Evolutionary conservation across 2,113 vertebrate genomes (phyloP).

Genomic region (Butorides virescens): DNA sequence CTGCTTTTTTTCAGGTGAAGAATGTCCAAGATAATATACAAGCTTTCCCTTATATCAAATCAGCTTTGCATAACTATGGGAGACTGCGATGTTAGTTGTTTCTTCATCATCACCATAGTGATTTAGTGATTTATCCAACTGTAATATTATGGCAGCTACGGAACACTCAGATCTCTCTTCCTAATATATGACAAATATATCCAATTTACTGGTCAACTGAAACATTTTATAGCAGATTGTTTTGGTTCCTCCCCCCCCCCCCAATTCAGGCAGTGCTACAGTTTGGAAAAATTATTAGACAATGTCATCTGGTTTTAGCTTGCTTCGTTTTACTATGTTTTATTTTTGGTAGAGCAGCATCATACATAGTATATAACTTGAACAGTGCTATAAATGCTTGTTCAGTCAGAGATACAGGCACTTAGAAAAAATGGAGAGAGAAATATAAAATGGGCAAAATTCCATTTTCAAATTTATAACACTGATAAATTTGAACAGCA

Average conservation of each 20-base stretch:
- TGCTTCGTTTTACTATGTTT: not conserved
- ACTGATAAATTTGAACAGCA: not conserved
- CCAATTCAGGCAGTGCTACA: not conserved
- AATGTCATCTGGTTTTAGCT: not conserved
- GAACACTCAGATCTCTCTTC: not conserved
- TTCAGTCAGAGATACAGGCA: not conserved
- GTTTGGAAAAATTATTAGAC: not conserved
- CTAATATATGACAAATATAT: not conserved
- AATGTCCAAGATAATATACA: too few relatives aligned
- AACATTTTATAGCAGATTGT: not conserved
- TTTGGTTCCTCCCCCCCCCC: rapidly evolving
- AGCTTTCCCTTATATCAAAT: not conserved
- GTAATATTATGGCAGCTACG: not conserved
- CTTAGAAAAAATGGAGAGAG: not conserved
- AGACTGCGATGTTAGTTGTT: not conserved
- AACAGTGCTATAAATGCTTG: not conserved
- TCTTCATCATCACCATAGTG: not conserved
- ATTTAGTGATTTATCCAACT: not conserved
- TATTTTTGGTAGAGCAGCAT: not conserved
- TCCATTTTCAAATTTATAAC: not conserved
- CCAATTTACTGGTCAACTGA: not conserved
- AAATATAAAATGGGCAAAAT: not conserved
- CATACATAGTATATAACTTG: not conserved
- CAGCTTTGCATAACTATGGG: not conserved
- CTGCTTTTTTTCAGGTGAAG: not conserved